A percentile compares a stretch with the other conserved stretches of the same genome.
Conservation (phyloP, 2,113 vertebrate species). For the Lagenorhynchus albirostris region DNA sequence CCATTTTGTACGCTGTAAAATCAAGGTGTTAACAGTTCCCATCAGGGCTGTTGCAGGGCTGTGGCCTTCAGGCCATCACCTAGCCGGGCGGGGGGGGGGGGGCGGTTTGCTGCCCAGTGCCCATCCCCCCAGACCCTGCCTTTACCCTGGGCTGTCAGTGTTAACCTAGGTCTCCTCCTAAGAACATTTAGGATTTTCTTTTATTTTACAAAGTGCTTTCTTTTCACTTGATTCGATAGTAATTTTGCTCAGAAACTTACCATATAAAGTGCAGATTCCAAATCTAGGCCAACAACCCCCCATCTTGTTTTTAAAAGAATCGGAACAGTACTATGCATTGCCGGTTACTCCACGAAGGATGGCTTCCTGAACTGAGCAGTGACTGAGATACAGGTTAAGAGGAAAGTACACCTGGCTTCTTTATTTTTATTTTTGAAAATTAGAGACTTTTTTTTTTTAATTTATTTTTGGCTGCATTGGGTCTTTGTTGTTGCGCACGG, state of each 20-base stretch:
- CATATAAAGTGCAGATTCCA: background rate
- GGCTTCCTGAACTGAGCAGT: background rate
- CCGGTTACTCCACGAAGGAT: rapidly evolving
- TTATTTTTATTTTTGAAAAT: too few relatives aligned
- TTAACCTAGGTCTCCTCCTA: background rate
- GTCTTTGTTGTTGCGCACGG: too few relatives aligned
- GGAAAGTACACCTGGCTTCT: background rate
- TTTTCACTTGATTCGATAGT: background rate
- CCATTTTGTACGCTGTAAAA: background rate
- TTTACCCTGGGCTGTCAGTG: background rate
- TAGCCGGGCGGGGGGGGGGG: too few relatives aligned
- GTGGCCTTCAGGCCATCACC: too few relatives aligned
- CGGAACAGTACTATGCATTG: too few relatives aligned
- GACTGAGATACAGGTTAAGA: background rate
- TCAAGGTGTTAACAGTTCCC: background rate
- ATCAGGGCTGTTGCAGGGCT: background rate
- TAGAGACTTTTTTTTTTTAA: too few relatives aligned
- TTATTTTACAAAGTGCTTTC: constrained; percentile 7
- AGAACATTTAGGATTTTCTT: background rate
- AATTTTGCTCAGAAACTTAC: background rate
- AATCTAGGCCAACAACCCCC: background rate
- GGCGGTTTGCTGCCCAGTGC: background rate
- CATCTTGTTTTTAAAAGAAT: background rate
- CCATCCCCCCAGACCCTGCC: background rate
- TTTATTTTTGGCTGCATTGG: too few relatives aligned